phyloP scores from a whole-genome alignment of 2,888 invertebrate species.

The Petrophora chlorosata region DNA sequence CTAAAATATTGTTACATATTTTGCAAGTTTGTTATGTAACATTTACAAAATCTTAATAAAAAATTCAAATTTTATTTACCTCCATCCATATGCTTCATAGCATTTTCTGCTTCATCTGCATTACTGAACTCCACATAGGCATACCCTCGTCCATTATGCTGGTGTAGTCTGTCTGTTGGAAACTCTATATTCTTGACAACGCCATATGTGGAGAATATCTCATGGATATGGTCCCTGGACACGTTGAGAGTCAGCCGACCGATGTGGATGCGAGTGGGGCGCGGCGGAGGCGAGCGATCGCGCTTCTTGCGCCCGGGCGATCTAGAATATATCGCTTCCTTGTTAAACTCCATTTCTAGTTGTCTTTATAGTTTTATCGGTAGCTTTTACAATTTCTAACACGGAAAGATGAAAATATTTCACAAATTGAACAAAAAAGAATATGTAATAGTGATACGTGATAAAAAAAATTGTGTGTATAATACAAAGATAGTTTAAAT shows the following conservation, averaged over 20 bases:
- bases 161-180: constrained; percentile 94
- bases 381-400: too few relatives aligned
- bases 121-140: constrained; percentile 98
- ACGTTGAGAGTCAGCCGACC: constrained; percentile 97
- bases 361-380: too few relatives aligned
- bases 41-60: background rate
- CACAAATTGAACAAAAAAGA: background rate
- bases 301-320: constrained; percentile 87
- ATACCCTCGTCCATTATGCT: constrained; percentile 94
- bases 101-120: constrained; percentile 98
- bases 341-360: too few relatives aligned
- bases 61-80: constrained; percentile 76
- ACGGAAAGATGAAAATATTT: too few relatives aligned
- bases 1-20: too few relatives aligned
- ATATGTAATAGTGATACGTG: background rate
- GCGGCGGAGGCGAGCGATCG: constrained; percentile 94
- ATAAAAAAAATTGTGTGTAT: background rate
- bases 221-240: constrained; percentile 93
- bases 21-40: too few relatives aligned
- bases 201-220: constrained; percentile 96
- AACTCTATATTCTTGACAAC: constrained; percentile 95
- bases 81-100: constrained; percentile 99
- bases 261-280: constrained; percentile 96
- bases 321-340: too few relatives aligned
- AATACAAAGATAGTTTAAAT: constrained; percentile 6